These are phyloP conservation scores for Mirounga angustirostris DNA, from an alignment of 2,113 vertebrate genomes.

Conservation along the genomic window DNA sequence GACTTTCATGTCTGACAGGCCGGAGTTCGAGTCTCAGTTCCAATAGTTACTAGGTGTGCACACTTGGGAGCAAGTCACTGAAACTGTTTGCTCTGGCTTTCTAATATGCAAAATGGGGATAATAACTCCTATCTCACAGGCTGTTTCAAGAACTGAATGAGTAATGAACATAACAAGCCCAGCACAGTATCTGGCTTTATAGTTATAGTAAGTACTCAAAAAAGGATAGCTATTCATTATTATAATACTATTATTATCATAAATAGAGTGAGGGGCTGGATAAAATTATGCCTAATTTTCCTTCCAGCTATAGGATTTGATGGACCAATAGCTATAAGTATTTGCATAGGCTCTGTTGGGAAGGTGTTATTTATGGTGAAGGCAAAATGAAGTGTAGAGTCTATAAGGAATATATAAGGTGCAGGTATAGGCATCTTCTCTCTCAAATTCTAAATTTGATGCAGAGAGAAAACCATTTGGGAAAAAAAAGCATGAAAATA, in stretches of 20 bases:
- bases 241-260: background rate
- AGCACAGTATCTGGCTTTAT: background rate
- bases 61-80: background rate
- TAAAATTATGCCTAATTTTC: background rate
- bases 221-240: background rate
- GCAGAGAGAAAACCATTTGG: background rate
- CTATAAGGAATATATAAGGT: background rate
- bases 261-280: background rate
- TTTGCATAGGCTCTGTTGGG: background rate
- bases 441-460: background rate
- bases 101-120: background rate
- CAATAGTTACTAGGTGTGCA: background rate
- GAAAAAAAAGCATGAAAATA: constrained; percentile 20
- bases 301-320: background rate
- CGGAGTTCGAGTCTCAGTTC: background rate
- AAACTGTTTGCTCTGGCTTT: background rate
- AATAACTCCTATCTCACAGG: background rate
- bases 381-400: background rate
- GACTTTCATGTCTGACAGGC: background rate
- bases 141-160: constrained; percentile 32
- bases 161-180: background rate
- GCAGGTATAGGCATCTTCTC: background rate
- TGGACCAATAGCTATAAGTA: background rate
- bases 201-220: background rate
- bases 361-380: background rate